Base-by-base conservation (phyloP, 35 echinoderm and acorn worm species). In the Ophiothrix spiculata region DNA sequence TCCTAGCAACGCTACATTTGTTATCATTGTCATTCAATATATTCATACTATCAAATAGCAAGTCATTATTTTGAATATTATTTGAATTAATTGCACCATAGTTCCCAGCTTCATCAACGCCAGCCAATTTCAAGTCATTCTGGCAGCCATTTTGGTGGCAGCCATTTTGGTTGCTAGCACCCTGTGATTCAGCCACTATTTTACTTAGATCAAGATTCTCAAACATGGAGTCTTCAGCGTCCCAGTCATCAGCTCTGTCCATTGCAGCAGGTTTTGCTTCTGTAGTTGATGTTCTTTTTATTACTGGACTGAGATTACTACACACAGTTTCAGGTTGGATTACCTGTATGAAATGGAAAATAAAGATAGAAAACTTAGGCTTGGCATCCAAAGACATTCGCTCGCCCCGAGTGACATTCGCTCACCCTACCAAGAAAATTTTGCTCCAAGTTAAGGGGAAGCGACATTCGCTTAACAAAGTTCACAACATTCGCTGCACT, bases 151-250 rank as follows among this genome's bases (percentile, higher is more conserved):
- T 19, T 10, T 49, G 6, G 12, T 23, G 0, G 39, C 23, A 33
- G 32, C 37, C 56, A 41, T 29, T 33, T 40, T 33, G 21, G 17
- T 79, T 33, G 16, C 4, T 31, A 56, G 56, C 12, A 35, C 31
- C 46, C 80, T 89, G 87, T 23, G 87, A 89, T 21, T 89, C 31
- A 1, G 60, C 63, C 10, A 89, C 39, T 17, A 89, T 14, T 31
- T 73, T 78, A 75, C 80, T 81, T 19, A 89, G 2, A 49, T 89
- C 80, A 54, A 89, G 79, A 37, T 82, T 49, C 17, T 81, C 87
- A 25, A 74, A 89, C 36, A 89, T 76, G 8, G 56, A 83, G 45
- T 89, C 87, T 14, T 89, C 79, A 31, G 56, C 64, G 17, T 89
- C 87, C 87, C 87, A 89, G 49, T 82, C 80, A 49, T 49, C 42